A percentile compares a stretch with the other conserved stretches of the same genome.
Evolutionary conservation across 1,140 invertebrate species (phyloP).

Genomic region (Aphaenogaster floridana): DNA sequence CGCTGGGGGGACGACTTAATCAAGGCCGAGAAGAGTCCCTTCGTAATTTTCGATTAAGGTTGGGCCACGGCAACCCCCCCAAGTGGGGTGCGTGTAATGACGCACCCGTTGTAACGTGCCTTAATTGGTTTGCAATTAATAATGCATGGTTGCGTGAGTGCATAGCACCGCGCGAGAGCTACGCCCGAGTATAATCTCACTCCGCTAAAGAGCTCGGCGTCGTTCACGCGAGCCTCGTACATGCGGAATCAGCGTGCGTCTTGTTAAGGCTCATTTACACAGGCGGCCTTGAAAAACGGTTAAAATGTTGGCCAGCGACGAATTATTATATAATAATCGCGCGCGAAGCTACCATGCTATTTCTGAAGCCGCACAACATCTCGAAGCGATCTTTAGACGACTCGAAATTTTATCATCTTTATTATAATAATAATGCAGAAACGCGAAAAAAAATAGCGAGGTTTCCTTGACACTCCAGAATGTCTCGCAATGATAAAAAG

Average conservation of each 20-base stretch:
- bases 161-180: constrained; percentile 13
- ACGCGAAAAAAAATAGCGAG: background rate
- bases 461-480: background rate
- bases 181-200: constrained; percentile 17
- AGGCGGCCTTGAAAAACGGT: constrained; percentile 64
- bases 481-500: background rate
- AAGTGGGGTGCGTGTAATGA: constrained; percentile 43
- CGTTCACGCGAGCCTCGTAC: constrained; percentile 49
- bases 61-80: background rate
- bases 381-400: background rate
- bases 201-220: constrained; percentile 18
- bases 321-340: constrained; percentile 24
- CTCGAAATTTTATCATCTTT: background rate
- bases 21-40: background rate
- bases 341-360: constrained; percentile 7
- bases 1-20: constrained; percentile 58
- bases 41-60: constrained; percentile 57
- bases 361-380: background rate
- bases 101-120: constrained; percentile 56
- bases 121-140: constrained; percentile 75
- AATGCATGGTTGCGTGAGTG: constrained; percentile 62
- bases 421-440: background rate
- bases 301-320: constrained; percentile 66
- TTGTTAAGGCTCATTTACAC: constrained; percentile 71
- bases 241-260: constrained; percentile 60